Conservation (phyloP, 2,797 vertebrate genomes). For the Bryconaethiops microstoma region DNA sequence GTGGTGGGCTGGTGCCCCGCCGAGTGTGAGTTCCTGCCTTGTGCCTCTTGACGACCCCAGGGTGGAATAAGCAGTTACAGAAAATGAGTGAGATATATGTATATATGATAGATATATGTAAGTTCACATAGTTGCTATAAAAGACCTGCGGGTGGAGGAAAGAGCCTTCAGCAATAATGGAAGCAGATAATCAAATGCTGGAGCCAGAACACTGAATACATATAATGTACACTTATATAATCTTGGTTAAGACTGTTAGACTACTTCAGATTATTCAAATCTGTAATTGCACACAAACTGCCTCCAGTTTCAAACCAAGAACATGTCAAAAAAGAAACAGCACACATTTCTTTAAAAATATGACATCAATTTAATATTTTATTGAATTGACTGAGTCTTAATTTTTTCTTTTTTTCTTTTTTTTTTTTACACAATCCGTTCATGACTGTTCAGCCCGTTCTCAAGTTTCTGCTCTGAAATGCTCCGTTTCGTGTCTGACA, state of each 20-base stretch:
- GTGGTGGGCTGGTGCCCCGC: too few relatives aligned
- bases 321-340: background rate
- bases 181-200: background rate
- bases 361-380: constrained; percentile 24
- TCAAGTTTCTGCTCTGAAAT: background rate
- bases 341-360: constrained; percentile 21
- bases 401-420: background rate
- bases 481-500: background rate
- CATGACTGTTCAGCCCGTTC: constrained; percentile 4
- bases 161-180: background rate
- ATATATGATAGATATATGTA: too few relatives aligned
- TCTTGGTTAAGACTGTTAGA: background rate
- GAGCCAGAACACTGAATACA: background rate
- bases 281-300: background rate
- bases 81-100: too few relatives aligned
- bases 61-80: too few relatives aligned
- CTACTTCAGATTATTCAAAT: background rate
- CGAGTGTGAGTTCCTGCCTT: too few relatives aligned
- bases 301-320: background rate
- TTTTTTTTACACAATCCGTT: constrained; percentile 2
- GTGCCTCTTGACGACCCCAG: too few relatives aligned
- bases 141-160: background rate
- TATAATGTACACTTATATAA: background rate
- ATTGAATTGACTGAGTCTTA: constrained; percentile 14
- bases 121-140: too few relatives aligned